A percentile compares a stretch with the other conserved stretches of the same genome.
These are phyloP conservation scores for Psix sp. DNA, from an alignment of 1,140 invertebrate species.

Conservation along the genomic window DNA sequence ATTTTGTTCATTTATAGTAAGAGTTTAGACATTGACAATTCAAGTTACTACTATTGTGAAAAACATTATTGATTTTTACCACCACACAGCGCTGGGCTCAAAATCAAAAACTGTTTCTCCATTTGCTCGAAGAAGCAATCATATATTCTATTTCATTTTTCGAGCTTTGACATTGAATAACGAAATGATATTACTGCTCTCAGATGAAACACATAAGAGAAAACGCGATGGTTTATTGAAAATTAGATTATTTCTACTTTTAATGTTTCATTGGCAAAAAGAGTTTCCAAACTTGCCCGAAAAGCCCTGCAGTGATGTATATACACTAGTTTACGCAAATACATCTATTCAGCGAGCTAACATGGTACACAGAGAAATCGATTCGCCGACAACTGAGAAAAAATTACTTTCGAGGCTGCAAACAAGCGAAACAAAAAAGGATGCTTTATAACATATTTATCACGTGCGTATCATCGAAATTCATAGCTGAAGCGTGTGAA, in stretches of 20 bases:
- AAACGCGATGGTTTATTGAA: not conserved
- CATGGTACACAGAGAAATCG: constrained; percentile 18
- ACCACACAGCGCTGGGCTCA: too few relatives aligned
- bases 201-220: too few relatives aligned
- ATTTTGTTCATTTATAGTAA: too few relatives aligned
- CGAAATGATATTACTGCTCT: too few relatives aligned
- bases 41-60: too few relatives aligned
- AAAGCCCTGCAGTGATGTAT: not conserved
- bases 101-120: too few relatives aligned
- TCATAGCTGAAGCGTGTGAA: constrained; percentile 11
- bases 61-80: too few relatives aligned
- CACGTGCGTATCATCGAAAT: constrained; percentile 28
- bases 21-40: too few relatives aligned
- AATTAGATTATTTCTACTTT: constrained; percentile 1
- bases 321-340: constrained; percentile 2
- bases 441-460: constrained; percentile 44
- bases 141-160: too few relatives aligned
- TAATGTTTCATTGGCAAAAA: constrained; percentile 4
- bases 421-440: constrained; percentile 28
- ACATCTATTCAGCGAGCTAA: constrained; percentile 11
- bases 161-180: too few relatives aligned
- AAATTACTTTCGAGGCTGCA: constrained; percentile 32
- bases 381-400: constrained; percentile 21
- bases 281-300: not conserved
- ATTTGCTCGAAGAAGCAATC: too few relatives aligned